Evolutionary conservation across 1,140 invertebrate genomes (phyloP).

Genomic region (Tachypleus tridentatus): DNA sequence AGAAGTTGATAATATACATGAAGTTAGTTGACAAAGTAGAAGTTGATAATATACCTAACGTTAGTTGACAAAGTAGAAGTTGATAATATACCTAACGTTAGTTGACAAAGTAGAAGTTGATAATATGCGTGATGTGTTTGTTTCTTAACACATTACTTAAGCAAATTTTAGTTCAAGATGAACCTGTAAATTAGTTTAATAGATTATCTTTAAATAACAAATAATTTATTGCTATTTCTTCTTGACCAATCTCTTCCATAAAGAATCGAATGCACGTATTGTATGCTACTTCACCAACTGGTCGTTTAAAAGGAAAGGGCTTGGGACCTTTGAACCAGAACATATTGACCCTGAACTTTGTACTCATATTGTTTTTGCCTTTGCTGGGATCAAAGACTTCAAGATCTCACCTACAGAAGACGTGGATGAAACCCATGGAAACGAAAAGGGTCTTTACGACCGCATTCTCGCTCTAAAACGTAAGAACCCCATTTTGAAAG

Average conservation of each 20-base stretch:
- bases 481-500: constrained; percentile 79
- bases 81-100: too few relatives aligned
- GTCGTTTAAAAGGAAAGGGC: constrained; percentile 75
- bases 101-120: too few relatives aligned
- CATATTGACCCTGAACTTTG: constrained; percentile 75
- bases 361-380: constrained; percentile 86
- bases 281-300: constrained; percentile 91
- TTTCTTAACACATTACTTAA: too few relatives aligned
- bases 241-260: neutral
- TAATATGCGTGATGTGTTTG: too few relatives aligned
- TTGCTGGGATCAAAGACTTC: constrained; percentile 63
- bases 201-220: constrained; percentile 2
- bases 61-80: too few relatives aligned
- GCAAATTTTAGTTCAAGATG: too few relatives aligned
- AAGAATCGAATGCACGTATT: constrained; percentile 37
- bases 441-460: constrained; percentile 58
- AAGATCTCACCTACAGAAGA: constrained; percentile 55
- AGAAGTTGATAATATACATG: too few relatives aligned
- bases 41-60: too few relatives aligned
- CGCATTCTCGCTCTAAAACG: constrained; percentile 68
- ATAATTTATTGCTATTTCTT: neutral
- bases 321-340: constrained; percentile 72
- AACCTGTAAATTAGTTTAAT: constrained; percentile 1
- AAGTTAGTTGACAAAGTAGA: too few relatives aligned
- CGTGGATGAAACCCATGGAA: constrained; percentile 48